These are phyloP conservation scores for Caranx ignobilis DNA, from an alignment of 2,113 vertebrate species.

Conservation along the genomic window DNA sequence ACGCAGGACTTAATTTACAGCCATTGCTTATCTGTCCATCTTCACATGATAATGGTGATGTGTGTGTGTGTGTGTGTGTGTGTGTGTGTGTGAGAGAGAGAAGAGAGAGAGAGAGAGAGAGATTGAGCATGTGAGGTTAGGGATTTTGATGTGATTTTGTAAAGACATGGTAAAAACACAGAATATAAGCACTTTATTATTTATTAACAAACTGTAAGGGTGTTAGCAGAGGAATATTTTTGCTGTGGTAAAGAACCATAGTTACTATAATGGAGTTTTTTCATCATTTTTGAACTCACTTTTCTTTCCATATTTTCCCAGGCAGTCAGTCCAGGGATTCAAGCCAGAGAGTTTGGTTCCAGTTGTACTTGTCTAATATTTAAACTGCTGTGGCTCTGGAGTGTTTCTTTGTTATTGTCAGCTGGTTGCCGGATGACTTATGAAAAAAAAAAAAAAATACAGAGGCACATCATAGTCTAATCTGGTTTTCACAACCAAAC, in stretches of 20 bases:
- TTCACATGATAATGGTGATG: neutral
- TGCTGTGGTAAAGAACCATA: neutral
- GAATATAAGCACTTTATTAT: neutral
- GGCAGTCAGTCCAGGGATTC: neutral
- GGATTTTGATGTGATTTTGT: neutral
- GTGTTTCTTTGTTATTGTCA: conserved; percentile 32
- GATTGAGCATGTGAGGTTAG: neutral
- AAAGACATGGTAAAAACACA: neutral
- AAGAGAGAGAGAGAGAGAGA: too few relatives aligned
- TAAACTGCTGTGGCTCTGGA: conserved; percentile 34
- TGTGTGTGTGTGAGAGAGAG: neutral
- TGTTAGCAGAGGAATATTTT: neutral
- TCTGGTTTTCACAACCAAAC: conserved; percentile 34
- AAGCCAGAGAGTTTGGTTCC: conserved; percentile 43
- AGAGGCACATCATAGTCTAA: conserved; percentile 1
- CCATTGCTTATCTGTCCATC: neutral
- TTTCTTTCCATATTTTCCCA: conserved; percentile 19
- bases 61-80: neutral
- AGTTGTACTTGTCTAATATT: conserved; percentile 29
- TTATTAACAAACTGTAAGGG: neutral
- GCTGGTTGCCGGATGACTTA: conserved; percentile 19
- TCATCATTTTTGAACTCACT: conserved; percentile 19
- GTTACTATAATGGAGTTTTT: neutral
- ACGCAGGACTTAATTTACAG: neutral
- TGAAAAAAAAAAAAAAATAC: neutral